A percentile compares a stretch with the other conserved stretches of the same genome.
These are phyloP conservation scores for Dorcus hopei DNA, from an alignment of 2,888 invertebrate genomes.

Conservation along the genomic window DNA sequence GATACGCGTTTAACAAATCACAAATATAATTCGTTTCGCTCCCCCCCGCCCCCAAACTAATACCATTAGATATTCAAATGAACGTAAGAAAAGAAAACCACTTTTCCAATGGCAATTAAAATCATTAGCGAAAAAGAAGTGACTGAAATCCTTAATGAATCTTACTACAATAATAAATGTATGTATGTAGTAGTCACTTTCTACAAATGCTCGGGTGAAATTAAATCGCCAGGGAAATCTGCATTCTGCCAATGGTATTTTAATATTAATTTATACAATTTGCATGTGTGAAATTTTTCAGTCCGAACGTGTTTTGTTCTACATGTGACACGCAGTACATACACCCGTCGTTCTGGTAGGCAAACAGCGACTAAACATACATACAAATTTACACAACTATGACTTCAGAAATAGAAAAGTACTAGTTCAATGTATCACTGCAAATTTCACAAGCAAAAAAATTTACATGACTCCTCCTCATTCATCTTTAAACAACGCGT, in stretches of 20 bases:
- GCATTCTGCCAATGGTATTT: constrained; percentile 14
- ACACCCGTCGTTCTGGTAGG: constrained; percentile 7
- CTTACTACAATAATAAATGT: constrained; percentile 1
- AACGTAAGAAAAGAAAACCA: too few species aligned
- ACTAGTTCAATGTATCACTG: not conserved
- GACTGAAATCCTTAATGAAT: not conserved
- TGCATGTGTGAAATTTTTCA: constrained; percentile 20
- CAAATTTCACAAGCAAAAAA: too few species aligned
- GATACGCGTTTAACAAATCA: too few species aligned
- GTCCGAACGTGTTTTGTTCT: constrained; percentile 15
- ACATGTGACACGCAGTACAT: constrained; percentile 5
- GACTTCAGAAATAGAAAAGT: not conserved
- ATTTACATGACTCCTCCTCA: too few species aligned
- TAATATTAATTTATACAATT: constrained; percentile 15
- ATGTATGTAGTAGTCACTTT: constrained; percentile 10
- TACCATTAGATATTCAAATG: too few species aligned
- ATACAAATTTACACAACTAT: constrained; percentile 4
- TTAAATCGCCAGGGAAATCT: constrained; percentile 15
- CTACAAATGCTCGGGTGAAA: constrained; percentile 16
- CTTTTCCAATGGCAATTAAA: too few species aligned
- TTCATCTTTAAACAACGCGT: too few species aligned
- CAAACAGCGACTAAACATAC: constrained; percentile 5
- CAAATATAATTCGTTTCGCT: too few species aligned
- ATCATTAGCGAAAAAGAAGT: too few species aligned
- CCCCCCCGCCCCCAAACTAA: too few species aligned